A percentile compares a stretch with the other conserved stretches of the same genome.
Evolutionary conservation across 2,888 invertebrate species (phyloP).

Genomic region (Lamellibrachia columna): DNA sequence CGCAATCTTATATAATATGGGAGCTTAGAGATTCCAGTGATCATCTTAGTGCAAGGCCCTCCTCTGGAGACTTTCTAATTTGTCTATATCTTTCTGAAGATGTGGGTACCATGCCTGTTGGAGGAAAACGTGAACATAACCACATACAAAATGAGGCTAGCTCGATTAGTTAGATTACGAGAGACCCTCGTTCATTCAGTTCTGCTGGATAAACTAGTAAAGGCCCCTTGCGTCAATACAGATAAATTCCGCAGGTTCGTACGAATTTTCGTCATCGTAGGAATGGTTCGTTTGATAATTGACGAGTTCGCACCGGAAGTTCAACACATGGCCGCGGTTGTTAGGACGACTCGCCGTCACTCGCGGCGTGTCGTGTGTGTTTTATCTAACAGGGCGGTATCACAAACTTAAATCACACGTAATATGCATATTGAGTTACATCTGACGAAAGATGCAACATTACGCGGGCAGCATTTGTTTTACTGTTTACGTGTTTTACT

Average conservation of each 20-base stretch:
- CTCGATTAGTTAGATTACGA: not conserved
- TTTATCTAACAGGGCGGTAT: not conserved
- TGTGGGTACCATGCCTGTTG: too few relatives aligned
- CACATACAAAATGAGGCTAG: too few relatives aligned
- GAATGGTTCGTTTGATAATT: constrained; percentile 4
- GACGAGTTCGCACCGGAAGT: not conserved
- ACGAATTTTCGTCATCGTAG: not conserved
- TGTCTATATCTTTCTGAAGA: too few relatives aligned
- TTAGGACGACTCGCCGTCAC: not conserved
- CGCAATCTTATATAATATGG: too few relatives aligned
- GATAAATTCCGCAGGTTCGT: not conserved
- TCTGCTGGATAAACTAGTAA: not conserved
- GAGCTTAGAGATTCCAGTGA: too few relatives aligned
- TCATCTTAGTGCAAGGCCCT: too few relatives aligned
- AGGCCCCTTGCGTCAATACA: not conserved
- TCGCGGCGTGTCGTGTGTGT: not conserved
- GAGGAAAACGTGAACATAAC: too few relatives aligned
- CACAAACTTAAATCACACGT: not conserved
- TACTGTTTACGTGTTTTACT: not conserved
- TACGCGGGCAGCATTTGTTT: not conserved
- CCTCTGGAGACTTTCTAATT: too few relatives aligned
- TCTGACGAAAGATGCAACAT: not conserved
- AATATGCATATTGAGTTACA: not conserved
- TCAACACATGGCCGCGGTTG: not conserved
- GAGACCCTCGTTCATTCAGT: not conserved